Conservation (phyloP, 1,140 invertebrate species). For the Solen grandis region DNA sequence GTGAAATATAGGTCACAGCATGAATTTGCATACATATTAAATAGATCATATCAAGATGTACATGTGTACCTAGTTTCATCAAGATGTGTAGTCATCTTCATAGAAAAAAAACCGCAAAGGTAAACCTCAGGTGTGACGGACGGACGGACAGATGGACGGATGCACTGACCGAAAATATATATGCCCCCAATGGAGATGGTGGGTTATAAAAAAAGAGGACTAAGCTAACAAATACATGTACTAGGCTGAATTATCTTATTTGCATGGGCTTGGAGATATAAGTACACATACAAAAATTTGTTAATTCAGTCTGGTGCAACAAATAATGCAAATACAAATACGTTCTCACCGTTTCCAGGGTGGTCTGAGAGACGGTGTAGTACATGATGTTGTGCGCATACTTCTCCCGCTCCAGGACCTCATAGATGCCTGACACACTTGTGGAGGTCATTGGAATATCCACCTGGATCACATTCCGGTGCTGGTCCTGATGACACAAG, state of each 20-base stretch:
- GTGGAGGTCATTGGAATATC: conserved; percentile 79
- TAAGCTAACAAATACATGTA: not conserved
- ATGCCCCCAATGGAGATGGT: not conserved
- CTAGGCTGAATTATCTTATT: too few relatives aligned
- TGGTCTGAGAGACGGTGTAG: conserved; percentile 82
- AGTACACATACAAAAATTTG: conserved; percentile 4
- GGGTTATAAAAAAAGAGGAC: not conserved
- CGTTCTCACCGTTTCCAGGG: conserved; percentile 78
- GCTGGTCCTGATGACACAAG: conserved; percentile 69
- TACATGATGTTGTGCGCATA: conserved; percentile 74
- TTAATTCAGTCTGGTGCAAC: conserved; percentile 12
- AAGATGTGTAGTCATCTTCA: too few relatives aligned
- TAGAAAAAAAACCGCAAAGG: too few relatives aligned
- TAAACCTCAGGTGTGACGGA: too few relatives aligned
- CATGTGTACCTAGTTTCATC: too few relatives aligned
- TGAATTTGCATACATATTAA: too few relatives aligned
- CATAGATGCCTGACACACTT: conserved; percentile 71
- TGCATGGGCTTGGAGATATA: not conserved
- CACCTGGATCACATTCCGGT: conserved; percentile 85
- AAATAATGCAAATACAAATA: not conserved
- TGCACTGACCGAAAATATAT: too few relatives aligned
- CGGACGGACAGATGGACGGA: too few relatives aligned
- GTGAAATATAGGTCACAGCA: too few relatives aligned
- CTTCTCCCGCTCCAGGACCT: conserved; percentile 71
- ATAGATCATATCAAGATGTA: too few relatives aligned